Conservation (phyloP, 2,797 vertebrate species). For the Oreochromis mossambicus region DNA sequence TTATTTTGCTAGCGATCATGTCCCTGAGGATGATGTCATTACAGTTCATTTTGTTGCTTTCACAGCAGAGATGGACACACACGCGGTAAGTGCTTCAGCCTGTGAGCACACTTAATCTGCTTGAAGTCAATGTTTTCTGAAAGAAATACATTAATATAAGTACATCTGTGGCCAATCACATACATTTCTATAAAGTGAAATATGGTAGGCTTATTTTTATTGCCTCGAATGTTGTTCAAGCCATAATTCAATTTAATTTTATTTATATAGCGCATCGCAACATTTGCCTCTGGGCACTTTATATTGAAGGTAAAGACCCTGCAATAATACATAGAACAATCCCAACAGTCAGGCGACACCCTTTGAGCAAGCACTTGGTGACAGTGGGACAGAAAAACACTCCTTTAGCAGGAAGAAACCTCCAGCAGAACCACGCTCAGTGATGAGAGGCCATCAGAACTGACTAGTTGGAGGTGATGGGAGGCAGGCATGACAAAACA, state of each 20-base stretch:
- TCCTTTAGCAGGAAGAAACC: background rate
- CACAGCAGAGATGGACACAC: conserved; percentile 23
- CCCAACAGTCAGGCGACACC: background rate
- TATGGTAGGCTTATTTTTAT: background rate
- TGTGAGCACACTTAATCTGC: background rate
- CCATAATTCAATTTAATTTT: background rate
- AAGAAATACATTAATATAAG: background rate
- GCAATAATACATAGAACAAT: background rate
- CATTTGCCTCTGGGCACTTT: background rate
- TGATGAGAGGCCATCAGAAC: background rate
- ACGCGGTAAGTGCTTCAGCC: background rate
- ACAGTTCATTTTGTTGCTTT: conserved; percentile 53
- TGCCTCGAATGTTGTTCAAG: background rate
- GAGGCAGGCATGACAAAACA: background rate
- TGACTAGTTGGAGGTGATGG: background rate
- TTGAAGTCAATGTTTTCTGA: background rate
- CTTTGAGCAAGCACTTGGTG: background rate
- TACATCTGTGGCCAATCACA: background rate
- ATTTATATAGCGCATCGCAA: background rate
- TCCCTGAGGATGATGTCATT: conserved; percentile 62
- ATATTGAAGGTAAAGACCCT: background rate
- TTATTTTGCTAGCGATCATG: conserved; percentile 51
- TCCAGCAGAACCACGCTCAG: background rate
- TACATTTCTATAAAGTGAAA: background rate
- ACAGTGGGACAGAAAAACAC: background rate